Evolutionary conservation across 2,113 vertebrate genomes (phyloP).

Genomic region (Fukomys damarensis): DNA sequence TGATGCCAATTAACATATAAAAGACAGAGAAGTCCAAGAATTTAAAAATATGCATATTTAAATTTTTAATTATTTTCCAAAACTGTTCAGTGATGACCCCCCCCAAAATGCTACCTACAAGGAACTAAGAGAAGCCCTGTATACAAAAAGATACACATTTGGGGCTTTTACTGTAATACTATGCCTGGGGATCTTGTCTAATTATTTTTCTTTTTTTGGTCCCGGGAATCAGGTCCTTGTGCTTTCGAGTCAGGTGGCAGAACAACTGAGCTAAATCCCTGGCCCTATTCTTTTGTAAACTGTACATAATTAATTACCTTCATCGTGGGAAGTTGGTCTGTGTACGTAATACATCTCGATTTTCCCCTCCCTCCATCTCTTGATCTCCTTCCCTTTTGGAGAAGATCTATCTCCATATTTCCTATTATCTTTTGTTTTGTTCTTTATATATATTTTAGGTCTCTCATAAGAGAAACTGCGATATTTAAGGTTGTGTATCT

Average conservation of each 20-base stretch:
- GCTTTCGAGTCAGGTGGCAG: no score
- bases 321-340: no score
- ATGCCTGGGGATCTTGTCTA: background rate
- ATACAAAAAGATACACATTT: background rate
- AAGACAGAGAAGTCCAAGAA: background rate
- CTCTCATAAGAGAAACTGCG: background rate
- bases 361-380: background rate
- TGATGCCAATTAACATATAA: background rate
- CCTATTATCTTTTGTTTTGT: background rate
- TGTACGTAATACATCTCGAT: background rate
- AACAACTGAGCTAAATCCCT: no score
- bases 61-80: background rate
- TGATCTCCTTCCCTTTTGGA: background rate
- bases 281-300: no score
- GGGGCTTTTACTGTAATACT: background rate
- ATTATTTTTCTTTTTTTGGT: background rate
- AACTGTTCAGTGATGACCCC: conserved; percentile 4
- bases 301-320: no score
- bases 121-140: background rate
- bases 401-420: background rate
- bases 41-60: conserved; percentile 6
- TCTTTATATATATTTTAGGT: background rate
- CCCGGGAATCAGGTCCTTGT: no score
- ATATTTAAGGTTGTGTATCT: background rate
- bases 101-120: background rate